Conservation (phyloP, 1,140 invertebrate species). For the Agrilus planipennis region DNA sequence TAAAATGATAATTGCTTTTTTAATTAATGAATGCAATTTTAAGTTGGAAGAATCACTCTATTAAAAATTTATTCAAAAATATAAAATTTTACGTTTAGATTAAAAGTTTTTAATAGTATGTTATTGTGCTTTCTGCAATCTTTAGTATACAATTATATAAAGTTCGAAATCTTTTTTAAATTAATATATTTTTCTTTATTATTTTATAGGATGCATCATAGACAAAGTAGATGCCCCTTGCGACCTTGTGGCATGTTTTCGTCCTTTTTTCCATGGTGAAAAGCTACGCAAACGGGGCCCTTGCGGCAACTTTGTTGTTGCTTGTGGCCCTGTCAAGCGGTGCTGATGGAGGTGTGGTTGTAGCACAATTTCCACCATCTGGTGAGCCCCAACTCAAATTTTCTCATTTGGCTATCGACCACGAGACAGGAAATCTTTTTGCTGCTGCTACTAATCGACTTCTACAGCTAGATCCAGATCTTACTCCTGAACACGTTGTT, state of each 20-base stretch:
- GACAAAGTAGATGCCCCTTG: too few relatives aligned
- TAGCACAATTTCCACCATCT: slow-evolving; percentile 34
- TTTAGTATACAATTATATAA: too few relatives aligned
- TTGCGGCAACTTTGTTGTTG: slow-evolving; percentile 26
- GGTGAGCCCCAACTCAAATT: slow-evolving; percentile 36
- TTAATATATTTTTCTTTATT: slow-evolving; percentile 7
- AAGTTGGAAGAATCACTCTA: too few relatives aligned
- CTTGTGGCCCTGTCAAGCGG: slow-evolving; percentile 22
- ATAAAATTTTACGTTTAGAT: too few relatives aligned
- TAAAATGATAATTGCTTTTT: too few relatives aligned
- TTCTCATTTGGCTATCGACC: slow-evolving; percentile 52
- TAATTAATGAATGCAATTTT: too few relatives aligned
- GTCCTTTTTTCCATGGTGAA: slow-evolving; percentile 22
- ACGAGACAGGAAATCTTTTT: slow-evolving; percentile 43
- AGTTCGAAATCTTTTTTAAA: too few relatives aligned
- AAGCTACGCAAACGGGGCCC: slow-evolving; percentile 21
- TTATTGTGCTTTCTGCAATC: too few relatives aligned
- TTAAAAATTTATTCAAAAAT: too few relatives aligned
- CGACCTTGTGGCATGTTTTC: slow-evolving; percentile 13
- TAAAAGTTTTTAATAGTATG: too few relatives aligned
- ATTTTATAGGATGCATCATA: slow-evolving; percentile 6
- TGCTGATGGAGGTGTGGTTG: slow-evolving; percentile 20
- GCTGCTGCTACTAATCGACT: slow-evolving; percentile 76
- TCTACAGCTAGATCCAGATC: slow-evolving; percentile 63
- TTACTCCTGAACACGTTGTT: slow-evolving; percentile 56